phyloP scores from a whole-genome alignment of 2,888 invertebrate species.

The Rhamphomyia laevipes region DNA sequence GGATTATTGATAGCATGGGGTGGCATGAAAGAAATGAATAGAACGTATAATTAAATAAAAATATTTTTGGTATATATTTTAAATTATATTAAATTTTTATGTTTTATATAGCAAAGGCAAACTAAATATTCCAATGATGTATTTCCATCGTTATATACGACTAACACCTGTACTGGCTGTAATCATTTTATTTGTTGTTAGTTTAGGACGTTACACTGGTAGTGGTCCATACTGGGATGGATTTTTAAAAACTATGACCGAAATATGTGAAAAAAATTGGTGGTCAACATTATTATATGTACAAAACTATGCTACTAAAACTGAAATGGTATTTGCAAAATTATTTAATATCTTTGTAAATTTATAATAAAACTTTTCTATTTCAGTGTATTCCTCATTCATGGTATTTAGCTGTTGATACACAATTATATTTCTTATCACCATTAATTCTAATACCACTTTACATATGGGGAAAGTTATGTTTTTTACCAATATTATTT shows the following conservation, averaged over 20 bases:
- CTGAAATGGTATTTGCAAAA: conserved; percentile 13
- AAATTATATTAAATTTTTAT: no score
- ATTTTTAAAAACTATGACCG: background rate
- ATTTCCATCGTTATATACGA: conserved; percentile 24
- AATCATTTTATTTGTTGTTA: conserved; percentile 34
- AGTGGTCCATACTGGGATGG: conserved; percentile 37
- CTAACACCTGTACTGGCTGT: conserved; percentile 39
- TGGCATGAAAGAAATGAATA: conserved; percentile 13
- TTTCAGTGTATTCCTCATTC: conserved; percentile 42
- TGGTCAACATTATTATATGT: conserved; percentile 30
- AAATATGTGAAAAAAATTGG: conserved; percentile 26
- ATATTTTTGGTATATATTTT: background rate
- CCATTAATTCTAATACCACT: conserved; percentile 43
- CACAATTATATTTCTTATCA: conserved; percentile 45
- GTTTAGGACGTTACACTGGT: conserved; percentile 33
- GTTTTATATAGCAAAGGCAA: conserved; percentile 11
- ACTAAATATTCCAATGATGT: conserved; percentile 15
- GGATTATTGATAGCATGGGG: conserved; percentile 39
- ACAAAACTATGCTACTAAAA: conserved; percentile 26
- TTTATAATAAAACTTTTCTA: background rate
- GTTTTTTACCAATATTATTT: conserved; percentile 25
- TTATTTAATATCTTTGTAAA: background rate
- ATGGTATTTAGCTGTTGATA: conserved; percentile 49
- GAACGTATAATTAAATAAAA: conserved; percentile 9
- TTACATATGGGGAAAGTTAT: conserved; percentile 36